These are phyloP conservation scores for Hartigia nigra DNA, from an alignment of 2,888 invertebrate genomes.

Conservation along the genomic window DNA sequence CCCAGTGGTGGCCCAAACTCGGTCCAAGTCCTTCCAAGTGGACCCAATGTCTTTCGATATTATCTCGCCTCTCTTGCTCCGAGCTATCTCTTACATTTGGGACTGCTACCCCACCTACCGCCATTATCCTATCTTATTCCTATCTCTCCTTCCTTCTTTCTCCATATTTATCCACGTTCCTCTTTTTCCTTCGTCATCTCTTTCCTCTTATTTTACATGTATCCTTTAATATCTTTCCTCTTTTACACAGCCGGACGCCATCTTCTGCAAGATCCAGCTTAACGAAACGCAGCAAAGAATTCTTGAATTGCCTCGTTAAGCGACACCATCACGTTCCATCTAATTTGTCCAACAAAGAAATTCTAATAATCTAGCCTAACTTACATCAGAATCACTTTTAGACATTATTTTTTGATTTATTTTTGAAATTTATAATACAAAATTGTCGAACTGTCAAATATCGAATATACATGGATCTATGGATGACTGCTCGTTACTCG, in stretches of 20 bases:
- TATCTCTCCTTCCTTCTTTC: conserved; percentile 14
- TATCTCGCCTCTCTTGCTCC: conserved; percentile 32
- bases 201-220: conserved; percentile 30
- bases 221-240: conserved; percentile 16
- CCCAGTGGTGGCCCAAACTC: background rate
- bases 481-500: background rate
- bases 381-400: background rate
- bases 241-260: too few relatives aligned
- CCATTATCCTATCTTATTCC: conserved; percentile 4
- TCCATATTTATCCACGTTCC: background rate
- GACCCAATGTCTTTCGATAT: conserved; percentile 49
- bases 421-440: background rate
- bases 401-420: background rate
- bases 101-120: background rate
- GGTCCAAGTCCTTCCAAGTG: background rate
- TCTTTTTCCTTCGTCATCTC: conserved; percentile 1
- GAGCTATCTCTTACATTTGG: background rate
- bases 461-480: background rate
- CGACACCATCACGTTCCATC: background rate
- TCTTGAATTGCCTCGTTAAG: background rate
- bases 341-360: too few relatives aligned
- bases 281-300: background rate
- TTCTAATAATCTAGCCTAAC: background rate
- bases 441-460: too few relatives aligned
- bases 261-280: background rate